phyloP scores from a whole-genome alignment of 1,140 invertebrate species.

The Microplitis demolitor region DNA sequence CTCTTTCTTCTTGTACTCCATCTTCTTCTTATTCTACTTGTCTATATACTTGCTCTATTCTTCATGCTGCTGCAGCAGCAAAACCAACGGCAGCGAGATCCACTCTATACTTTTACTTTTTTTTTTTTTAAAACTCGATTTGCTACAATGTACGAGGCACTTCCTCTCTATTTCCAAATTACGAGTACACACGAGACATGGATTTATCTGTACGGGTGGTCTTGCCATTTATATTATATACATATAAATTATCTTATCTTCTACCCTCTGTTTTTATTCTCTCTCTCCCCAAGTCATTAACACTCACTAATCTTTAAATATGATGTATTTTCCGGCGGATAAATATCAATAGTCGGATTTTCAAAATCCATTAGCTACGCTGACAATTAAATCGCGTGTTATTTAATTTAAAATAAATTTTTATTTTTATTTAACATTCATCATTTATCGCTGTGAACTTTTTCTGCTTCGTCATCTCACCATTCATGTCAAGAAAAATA shows the following conservation, averaged over 20 bases:
- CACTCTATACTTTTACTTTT: not conserved
- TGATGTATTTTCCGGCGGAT: not conserved
- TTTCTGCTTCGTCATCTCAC: too few species aligned
- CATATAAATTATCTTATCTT: not conserved
- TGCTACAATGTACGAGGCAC: not conserved
- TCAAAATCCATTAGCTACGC: too few species aligned
- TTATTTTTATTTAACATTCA: too few species aligned
- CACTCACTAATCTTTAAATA: not conserved
- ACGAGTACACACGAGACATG: not conserved
- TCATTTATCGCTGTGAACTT: too few species aligned
- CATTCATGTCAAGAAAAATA: too few species aligned
- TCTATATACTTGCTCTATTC: not conserved
- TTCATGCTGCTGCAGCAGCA: not conserved
- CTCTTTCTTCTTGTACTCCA: constrained; percentile 19
- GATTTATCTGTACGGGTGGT: constrained; percentile 23
- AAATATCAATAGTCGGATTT: too few species aligned
- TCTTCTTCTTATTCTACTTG: constrained; percentile 5
- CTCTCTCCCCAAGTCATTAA: not conserved
- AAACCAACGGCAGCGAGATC: not conserved
- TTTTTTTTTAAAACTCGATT: not conserved
- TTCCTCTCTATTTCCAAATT: constrained; percentile 10
- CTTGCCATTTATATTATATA: constrained; percentile 1
- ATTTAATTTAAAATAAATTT: too few species aligned
- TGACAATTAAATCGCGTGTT: too few species aligned
- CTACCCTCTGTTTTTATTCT: not conserved